Percentiles rank a stretch among this genome's conserved stretches.
Conservation (phyloP, 2,797 vertebrate genomes). For the Neoniphon sammara region DNA sequence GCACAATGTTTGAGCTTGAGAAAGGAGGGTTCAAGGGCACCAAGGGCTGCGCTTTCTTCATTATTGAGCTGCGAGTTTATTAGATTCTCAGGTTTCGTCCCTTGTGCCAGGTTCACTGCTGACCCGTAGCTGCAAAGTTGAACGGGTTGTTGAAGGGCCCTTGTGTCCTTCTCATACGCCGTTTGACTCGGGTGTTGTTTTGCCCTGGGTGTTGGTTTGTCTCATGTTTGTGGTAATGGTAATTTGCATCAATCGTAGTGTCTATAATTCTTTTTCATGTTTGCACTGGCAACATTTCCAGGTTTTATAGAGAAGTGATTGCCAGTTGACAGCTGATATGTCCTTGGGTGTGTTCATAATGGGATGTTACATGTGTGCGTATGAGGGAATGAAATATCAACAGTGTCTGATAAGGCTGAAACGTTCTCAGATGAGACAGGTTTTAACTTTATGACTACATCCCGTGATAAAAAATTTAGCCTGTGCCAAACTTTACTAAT, state of each 20-base stretch:
- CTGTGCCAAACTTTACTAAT: background rate
- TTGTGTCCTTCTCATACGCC: background rate
- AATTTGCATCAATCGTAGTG: background rate
- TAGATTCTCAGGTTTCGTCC: slow-evolving; percentile 68
- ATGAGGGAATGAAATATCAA: background rate
- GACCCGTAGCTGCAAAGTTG: slow-evolving; percentile 36
- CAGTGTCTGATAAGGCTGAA: background rate
- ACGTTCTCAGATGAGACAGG: background rate
- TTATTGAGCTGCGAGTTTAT: slow-evolving; percentile 48
- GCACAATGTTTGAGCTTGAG: slow-evolving; percentile 54
- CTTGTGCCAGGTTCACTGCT: slow-evolving; percentile 41
- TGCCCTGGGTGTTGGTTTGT: too few species aligned
- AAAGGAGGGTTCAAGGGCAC: slow-evolving; percentile 70
- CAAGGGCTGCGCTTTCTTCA: slow-evolving; percentile 21
- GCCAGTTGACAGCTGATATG: background rate
- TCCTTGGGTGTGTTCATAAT: background rate
- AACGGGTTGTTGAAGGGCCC: background rate
- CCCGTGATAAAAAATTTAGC: background rate
- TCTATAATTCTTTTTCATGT: background rate
- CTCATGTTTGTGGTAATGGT: background rate
- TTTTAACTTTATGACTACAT: background rate
- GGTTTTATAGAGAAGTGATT: background rate
- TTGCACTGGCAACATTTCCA: background rate
- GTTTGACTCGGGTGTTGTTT: background rate
- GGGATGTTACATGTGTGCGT: background rate